Conservation (phyloP, 2,797 vertebrate species). For the Aplochiton taeniatus region DNA sequence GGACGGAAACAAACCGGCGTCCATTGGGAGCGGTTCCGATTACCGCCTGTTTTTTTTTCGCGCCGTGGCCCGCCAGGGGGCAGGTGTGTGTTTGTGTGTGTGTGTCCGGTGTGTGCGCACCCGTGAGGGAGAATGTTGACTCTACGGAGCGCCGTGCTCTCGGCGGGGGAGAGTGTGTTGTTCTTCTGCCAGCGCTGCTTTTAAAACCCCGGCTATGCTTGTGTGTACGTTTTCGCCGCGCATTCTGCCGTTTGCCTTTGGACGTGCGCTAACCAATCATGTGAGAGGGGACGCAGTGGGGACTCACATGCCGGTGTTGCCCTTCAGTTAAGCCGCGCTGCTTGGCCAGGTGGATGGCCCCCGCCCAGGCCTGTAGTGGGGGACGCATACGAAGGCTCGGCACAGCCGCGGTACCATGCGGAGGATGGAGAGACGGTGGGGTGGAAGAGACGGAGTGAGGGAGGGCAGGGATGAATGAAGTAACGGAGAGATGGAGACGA, state of each 20-base stretch:
- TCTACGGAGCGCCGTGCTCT: slow-evolving; percentile 64
- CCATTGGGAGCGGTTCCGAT: no score
- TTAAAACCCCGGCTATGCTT: slow-evolving; percentile 73
- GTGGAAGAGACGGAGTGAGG: no score
- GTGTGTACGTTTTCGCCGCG: slow-evolving; percentile 73
- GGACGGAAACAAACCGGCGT: no score
- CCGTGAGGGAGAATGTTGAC: slow-evolving; percentile 60
- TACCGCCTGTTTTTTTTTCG: no score
- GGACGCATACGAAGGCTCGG: not conserved
- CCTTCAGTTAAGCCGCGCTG: slow-evolving; percentile 73
- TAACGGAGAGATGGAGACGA: no score
- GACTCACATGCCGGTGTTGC: slow-evolving; percentile 78
- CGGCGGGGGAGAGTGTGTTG: slow-evolving; percentile 65
- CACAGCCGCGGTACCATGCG: not conserved
- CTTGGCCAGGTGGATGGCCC: slow-evolving; percentile 65
- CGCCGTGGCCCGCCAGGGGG: not conserved
- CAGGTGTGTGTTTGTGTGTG: not conserved
- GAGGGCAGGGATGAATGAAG: no score
- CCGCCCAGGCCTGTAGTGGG: not conserved
- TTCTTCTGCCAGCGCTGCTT: slow-evolving; percentile 59
- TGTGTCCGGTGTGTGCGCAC: slow-evolving; percentile 40
- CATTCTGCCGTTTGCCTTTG: slow-evolving; percentile 75
- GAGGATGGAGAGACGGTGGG: no score
- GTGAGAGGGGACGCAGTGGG: slow-evolving; percentile 72
- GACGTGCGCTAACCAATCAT: slow-evolving; percentile 78